Conservation (phyloP, 2,888 invertebrate species). For the Halocaridina rubra region DNA sequence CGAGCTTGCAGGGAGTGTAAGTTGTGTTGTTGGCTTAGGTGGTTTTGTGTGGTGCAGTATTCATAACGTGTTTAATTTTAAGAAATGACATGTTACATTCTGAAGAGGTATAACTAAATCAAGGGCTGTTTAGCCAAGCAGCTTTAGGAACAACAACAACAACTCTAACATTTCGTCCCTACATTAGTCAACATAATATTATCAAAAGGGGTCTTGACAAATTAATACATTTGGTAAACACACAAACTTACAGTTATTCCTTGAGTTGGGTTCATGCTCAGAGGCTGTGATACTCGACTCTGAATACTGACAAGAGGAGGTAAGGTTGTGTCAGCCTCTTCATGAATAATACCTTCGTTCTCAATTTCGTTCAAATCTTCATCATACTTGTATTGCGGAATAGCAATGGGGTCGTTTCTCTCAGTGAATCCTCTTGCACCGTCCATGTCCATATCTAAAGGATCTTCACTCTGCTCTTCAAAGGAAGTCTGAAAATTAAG, state of each 20-base stretch:
- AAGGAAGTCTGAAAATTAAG: background rate
- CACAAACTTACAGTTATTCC: conserved; percentile 32
- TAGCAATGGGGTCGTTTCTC: background rate
- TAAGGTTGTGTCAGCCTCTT: conserved; percentile 14
- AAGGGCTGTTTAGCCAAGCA: no score
- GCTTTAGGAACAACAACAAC: no score
- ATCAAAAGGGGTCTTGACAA: no score
- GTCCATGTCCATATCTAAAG: conserved; percentile 35
- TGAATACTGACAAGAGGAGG: conserved; percentile 24
- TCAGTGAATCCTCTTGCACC: conserved; percentile 15
- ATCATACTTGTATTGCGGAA: background rate
- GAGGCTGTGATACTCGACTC: conserved; percentile 22
- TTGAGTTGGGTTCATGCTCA: conserved; percentile 23
- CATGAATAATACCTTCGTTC: background rate
- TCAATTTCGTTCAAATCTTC: background rate
- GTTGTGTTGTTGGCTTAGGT: no score
- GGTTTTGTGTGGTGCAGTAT: no score
- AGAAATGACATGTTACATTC: no score
- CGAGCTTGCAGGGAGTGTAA: no score
- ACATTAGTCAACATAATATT: no score
- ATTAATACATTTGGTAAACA: no score
- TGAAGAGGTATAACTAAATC: no score
- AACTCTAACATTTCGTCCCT: no score
- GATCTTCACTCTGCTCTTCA: conserved; percentile 22
- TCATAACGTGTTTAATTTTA: no score